phyloP scores from a whole-genome alignment of 2,113 vertebrate genomes.

The Platysteira castanea region DNA sequence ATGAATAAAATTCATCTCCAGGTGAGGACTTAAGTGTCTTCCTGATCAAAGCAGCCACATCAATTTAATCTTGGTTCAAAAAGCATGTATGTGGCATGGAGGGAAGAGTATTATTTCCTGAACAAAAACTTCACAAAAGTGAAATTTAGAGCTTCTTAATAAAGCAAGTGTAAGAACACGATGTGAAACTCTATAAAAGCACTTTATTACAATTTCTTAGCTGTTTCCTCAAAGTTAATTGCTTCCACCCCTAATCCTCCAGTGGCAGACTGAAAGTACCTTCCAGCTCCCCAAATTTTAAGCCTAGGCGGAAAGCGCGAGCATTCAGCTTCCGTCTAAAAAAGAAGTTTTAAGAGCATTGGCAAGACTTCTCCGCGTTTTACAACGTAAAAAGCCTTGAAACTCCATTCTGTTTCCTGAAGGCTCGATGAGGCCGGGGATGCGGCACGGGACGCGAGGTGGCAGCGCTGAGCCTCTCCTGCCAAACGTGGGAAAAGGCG shows the following conservation, averaged over 20 bases:
- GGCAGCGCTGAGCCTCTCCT: constrained; percentile 86
- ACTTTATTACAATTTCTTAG: not conserved
- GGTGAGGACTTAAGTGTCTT: not conserved
- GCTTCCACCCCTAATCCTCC: not conserved
- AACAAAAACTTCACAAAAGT: not conserved
- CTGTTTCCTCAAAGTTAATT: not conserved
- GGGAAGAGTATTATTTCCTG: not conserved
- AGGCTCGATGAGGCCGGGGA: not conserved
- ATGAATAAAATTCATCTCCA: not conserved
- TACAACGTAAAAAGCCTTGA: not conserved
- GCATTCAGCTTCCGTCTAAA: not conserved
- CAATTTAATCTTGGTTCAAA: not conserved
- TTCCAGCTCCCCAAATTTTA: not conserved
- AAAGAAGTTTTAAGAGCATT: not conserved
- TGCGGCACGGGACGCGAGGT: constrained; percentile 80
- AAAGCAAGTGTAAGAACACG: not conserved
- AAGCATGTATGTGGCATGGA: not conserved
- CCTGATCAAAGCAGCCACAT: not conserved
- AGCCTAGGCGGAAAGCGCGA: not conserved
- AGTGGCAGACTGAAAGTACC: not conserved
- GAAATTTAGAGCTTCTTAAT: not conserved
- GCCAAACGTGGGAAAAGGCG: not conserved
- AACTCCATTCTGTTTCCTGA: not conserved
- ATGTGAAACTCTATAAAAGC: constrained; percentile 1
- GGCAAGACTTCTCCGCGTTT: not conserved